These are phyloP conservation scores for Conus canariensis DNA, from an alignment of 2,888 invertebrate genomes.

Conservation along the genomic window DNA sequence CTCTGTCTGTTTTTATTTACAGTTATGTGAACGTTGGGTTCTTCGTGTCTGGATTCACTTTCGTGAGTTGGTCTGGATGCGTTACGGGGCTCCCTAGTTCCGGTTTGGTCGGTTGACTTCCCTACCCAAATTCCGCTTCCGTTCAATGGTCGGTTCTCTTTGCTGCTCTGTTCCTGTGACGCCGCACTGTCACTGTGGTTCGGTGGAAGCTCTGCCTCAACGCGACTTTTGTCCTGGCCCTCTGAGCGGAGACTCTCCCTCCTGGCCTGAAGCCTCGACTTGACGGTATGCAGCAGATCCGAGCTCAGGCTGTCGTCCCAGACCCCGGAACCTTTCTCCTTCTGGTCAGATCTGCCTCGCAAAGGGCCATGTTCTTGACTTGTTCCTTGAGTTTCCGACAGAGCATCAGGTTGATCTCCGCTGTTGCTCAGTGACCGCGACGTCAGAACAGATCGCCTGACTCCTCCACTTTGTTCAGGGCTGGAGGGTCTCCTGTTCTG, in stretches of 20 bases:
- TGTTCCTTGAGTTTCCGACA: too few relatives aligned
- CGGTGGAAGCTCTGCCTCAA: background rate
- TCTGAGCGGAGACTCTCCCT: slow-evolving; percentile 35
- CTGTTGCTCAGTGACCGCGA: background rate
- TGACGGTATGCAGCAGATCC: slow-evolving; percentile 44
- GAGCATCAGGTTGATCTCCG: background rate
- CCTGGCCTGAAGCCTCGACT: slow-evolving; percentile 43
- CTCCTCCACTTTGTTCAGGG: background rate
- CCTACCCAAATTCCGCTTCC: background rate
- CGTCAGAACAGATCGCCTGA: background rate
- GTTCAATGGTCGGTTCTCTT: background rate
- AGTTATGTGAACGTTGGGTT: background rate
- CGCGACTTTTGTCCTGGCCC: background rate
- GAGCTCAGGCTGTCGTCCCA: slow-evolving; percentile 23
- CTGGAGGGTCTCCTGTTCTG: background rate
- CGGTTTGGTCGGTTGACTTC: background rate
- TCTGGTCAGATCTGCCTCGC: background rate
- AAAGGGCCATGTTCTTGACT: background rate
- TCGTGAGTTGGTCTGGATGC: background rate
- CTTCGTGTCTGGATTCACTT: background rate
- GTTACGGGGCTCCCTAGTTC: background rate
- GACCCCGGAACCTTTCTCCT: background rate
- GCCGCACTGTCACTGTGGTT: background rate
- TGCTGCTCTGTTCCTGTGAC: background rate
- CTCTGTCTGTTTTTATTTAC: background rate